Conservation (phyloP, 2,888 invertebrate genomes). For the Ichneumoninae sp. region DNA sequence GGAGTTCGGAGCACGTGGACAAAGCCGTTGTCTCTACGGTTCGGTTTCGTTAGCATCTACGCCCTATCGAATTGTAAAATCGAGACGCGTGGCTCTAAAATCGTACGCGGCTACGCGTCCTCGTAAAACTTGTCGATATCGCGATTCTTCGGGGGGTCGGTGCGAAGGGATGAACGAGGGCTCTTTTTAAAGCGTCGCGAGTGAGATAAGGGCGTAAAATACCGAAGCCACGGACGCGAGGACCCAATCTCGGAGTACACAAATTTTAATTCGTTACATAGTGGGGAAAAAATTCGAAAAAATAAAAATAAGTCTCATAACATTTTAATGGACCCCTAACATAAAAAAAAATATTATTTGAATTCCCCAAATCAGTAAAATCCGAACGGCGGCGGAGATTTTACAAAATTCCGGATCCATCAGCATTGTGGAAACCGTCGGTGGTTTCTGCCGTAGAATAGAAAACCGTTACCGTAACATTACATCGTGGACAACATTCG, state of each 20-base stretch:
- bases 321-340: neutral
- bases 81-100: conserved; percentile 54
- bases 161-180: conserved; percentile 13
- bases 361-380: no score
- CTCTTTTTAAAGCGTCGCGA: conserved; percentile 43
- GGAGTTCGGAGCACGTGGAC: conserved; percentile 8
- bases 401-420: neutral
- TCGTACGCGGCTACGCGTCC: conserved; percentile 13
- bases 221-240: neutral
- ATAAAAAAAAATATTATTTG: neutral
- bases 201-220: conserved; percentile 55
- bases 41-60: conserved; percentile 27
- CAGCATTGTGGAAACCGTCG: neutral
- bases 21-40: conserved; percentile 34
- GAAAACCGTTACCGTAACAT: conserved; percentile 18
- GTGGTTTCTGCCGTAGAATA: conserved; percentile 10
- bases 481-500: no score
- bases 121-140: conserved; percentile 64
- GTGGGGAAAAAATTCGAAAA: neutral
- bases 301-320: neutral
- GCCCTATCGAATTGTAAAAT: conserved; percentile 60
- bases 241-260: conserved; percentile 16
- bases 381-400: no score
- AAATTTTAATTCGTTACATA: neutral
- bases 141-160: conserved; percentile 19